phyloP scores from a whole-genome alignment of 2,888 invertebrate species.

The Platerodrilus igneus region DNA sequence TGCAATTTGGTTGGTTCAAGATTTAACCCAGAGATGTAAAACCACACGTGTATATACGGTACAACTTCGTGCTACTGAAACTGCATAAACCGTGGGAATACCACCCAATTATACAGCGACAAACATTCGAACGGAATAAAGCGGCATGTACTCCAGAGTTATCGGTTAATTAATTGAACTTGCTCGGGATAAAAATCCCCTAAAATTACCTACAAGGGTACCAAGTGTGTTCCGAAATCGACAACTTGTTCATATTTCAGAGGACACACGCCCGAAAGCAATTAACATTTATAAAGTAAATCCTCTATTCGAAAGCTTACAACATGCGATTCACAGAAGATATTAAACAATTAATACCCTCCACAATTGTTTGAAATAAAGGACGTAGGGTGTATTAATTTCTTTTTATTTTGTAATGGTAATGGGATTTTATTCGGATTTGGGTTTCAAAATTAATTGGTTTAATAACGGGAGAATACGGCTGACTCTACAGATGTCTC shows the following conservation, averaged over 20 bases:
- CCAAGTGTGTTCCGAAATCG: conserved; percentile 21
- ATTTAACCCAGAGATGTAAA: too few relatives aligned
- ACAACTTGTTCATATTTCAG: conserved; percentile 32
- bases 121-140: too few relatives aligned
- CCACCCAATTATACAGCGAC: too few relatives aligned
- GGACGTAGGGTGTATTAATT: conserved; percentile 31
- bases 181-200: conserved; percentile 23
- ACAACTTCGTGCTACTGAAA: too few relatives aligned
- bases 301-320: conserved; percentile 44
- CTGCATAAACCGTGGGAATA: too few relatives aligned
- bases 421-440: conserved; percentile 42
- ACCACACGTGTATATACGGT: too few relatives aligned
- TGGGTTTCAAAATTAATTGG: conserved; percentile 44
- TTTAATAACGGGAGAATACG: conserved; percentile 41
- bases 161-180: too few relatives aligned
- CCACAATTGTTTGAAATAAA: conserved; percentile 29
- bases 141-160: too few relatives aligned
- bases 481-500: conserved; percentile 23
- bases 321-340: conserved; percentile 47
- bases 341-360: conserved; percentile 48
- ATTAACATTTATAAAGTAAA: conserved; percentile 48
- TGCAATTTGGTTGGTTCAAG: too few relatives aligned
- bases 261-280: conserved; percentile 36
- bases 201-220: conserved; percentile 16
- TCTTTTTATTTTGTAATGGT: conserved; percentile 40